Base-by-base conservation (phyloP, 2,113 vertebrate genomes). In the Anser cygnoides region DNA sequence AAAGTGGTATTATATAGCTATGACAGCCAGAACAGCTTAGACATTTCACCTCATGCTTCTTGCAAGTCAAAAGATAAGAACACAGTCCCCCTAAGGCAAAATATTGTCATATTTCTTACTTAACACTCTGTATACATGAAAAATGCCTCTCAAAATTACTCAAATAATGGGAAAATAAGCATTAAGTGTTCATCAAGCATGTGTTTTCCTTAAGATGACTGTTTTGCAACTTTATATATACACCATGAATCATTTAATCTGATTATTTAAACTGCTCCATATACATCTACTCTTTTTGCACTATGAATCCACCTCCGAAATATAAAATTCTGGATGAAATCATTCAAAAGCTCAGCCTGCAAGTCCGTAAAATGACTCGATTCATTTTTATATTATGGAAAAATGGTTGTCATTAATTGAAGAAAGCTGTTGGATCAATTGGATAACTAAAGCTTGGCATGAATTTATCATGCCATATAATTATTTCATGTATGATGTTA, bases 21-120 rank as follows among this genome's bases (percentile, higher is more conserved):
- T 63, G 76, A 91, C 91, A 92, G 86, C 2, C 76, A 87, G 91
- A 96, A 96, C 93, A 96, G 93, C 93, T 93, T 94, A 92, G 93
- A 44, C 79, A 49, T 92, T 81, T 95, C 87, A 96, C 67, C 50
- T 44, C 67, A 72, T 89, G 75, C 63, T 81, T 88, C 80, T 95
- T 0, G 0, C 44, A 71, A 76, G 55, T 59, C 2, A 16, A 66
- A 88, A 90, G 66, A 91, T 92, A 93, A 83, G 81, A 83, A 59
- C 55, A 63, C 78, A 74, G 77, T 83, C 37, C 29, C n/a, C 50
- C 54, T 67, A 83, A 91, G 89, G 90, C 67, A 91, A 94, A 93
- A 83, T 66, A 90, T 33, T 61, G 22, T 41, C 46, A 29, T 61
- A 37, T 74, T 95, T 94, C 79, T 93, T 81, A 81, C 65, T 86